These are phyloP conservation scores for Dryobates pubescens DNA, from an alignment of 2,797 vertebrate genomes.

Conservation along the genomic window DNA sequence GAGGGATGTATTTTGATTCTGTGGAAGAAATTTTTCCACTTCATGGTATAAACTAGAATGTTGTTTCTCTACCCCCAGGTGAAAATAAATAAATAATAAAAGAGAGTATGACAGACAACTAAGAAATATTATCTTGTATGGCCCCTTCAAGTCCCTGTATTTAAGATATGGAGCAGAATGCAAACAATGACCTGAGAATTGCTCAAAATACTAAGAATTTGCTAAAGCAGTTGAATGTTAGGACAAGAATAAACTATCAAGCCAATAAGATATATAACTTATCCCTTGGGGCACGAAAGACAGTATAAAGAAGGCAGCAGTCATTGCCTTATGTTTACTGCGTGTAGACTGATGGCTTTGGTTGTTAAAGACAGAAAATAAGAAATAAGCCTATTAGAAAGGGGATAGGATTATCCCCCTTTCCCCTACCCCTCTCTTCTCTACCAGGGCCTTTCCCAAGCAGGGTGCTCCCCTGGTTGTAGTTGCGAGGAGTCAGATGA, in stretches of 20 bases:
- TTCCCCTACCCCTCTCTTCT: not conserved
- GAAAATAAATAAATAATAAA: not conserved
- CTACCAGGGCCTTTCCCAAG: not conserved
- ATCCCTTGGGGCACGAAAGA: not conserved
- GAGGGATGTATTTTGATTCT: not conserved
- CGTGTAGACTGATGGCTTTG: not conserved
- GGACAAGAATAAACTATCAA: not conserved
- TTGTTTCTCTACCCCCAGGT: not conserved
- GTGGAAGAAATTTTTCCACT: not conserved
- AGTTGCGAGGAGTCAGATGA: not conserved
- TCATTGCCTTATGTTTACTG: not conserved
- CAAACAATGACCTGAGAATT: not conserved
- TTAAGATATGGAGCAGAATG: not conserved
- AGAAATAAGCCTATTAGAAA: too few species aligned
- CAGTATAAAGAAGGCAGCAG: not conserved
- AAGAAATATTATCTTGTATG: not conserved
- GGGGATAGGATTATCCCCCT: too few species aligned
- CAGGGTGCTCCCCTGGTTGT: not conserved
- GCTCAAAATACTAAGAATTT: not conserved
- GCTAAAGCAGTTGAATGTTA: not conserved
- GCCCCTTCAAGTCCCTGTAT: accelerated
- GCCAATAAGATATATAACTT: accelerated
- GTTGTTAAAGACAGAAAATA: not conserved
- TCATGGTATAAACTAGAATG: accelerated
- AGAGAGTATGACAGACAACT: not conserved